Evolutionary conservation across 2,888 invertebrate species (phyloP).

Genomic region (Caenorhabditis panamensis): DNA sequence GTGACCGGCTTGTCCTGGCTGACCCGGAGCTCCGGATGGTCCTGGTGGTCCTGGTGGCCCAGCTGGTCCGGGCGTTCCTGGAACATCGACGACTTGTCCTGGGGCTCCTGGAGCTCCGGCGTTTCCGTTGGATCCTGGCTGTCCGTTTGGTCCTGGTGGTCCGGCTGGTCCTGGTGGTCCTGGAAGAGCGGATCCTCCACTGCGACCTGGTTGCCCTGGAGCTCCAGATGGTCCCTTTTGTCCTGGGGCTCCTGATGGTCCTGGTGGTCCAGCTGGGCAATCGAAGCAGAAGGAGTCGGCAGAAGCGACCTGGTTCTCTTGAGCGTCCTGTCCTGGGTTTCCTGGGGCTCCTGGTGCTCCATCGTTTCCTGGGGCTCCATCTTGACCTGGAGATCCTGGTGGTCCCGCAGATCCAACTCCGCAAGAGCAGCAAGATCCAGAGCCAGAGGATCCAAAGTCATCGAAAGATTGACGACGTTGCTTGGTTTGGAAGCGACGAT

Average conservation of each 20-base stretch:
- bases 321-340: conserved; percentile 64
- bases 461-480: conserved; percentile 41
- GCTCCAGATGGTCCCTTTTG: too few relatives aligned
- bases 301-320: conserved; percentile 35
- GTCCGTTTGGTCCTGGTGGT: conserved; percentile 73
- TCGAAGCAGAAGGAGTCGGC: conserved; percentile 73
- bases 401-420: conserved; percentile 60
- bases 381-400: conserved; percentile 58
- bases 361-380: conserved; percentile 64
- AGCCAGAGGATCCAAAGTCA: conserved; percentile 10
- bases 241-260: conserved; percentile 67
- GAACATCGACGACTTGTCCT: conserved; percentile 67
- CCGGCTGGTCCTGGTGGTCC: conserved; percentile 71
- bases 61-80: conserved; percentile 59
- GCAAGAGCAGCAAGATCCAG: conserved; percentile 60
- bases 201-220: too few relatives aligned
- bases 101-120: conserved; percentile 69
- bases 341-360: conserved; percentile 66
- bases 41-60: conserved; percentile 69
- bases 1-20: conserved; percentile 61
- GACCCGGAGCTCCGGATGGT: conserved; percentile 58
- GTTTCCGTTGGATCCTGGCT: conserved; percentile 68
- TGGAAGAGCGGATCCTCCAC: conserved; percentile 67
- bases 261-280: conserved; percentile 67
- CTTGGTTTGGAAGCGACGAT: conserved; percentile 45